Base-by-base conservation (phyloP, 1,140 invertebrate species). In the Plodia interpunctella region DNA sequence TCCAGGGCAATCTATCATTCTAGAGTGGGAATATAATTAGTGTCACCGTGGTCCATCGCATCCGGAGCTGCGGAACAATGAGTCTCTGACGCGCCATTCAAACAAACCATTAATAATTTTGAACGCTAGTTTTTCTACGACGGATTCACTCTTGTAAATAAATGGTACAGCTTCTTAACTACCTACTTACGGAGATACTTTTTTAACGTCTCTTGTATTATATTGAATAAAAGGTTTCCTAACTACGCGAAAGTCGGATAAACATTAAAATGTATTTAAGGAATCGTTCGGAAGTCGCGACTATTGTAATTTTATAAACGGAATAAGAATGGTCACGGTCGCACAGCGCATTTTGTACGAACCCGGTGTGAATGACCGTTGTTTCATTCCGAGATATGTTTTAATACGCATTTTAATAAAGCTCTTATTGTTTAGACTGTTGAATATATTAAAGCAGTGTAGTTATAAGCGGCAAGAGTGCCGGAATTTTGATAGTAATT, bases 81-180 rank as follows among this genome's bases (percentile, higher is more conserved):
- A 63, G 74, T 66, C 66, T 60, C 70, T 73, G 83, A 80, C 78
- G 72, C 78, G 72, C 76, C 81, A 80, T 83, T 80, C 81, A 83
- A 84, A 87, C 74, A 87, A 83, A 87, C 71, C 83, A 87, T 87
- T 87, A 87, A 87, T 87, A 82, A 84, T 81, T 80, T 72, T 73
- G 73, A 83, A 83, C 71, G 78, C 80, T 74, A 75, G 76, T 82
- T 83, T 82, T 82, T 86, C 79, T 80, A 76, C 82, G 76, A 83
- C 74, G 74, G 70, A 76, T 80, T 76, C 78, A 70, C 77, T 80
- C 74, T 83, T 79, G 81, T 82, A 79, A 82, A 84, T 84, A 82
- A 82, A 84, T 84, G 78, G 79, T 82, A 80, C 74, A 78, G 73
- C 68, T 80, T 82, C 70, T 79, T 82, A 82, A 86, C 83, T 83